These are phyloP conservation scores for Leptogaster cylindrica DNA, from an alignment of 2,888 invertebrate genomes.

Conservation along the genomic window DNA sequence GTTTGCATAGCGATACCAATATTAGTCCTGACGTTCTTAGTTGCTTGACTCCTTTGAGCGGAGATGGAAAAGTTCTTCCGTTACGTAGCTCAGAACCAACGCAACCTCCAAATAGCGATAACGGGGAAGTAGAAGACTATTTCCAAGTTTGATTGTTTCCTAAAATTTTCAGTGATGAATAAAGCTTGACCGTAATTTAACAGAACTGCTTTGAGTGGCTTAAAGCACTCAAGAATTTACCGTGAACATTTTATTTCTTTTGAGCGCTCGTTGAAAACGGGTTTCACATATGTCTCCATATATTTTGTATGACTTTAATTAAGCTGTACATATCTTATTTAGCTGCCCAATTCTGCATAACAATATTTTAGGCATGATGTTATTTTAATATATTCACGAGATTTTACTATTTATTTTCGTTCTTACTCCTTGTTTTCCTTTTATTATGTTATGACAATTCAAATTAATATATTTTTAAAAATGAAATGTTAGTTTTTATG, in stretches of 20 bases:
- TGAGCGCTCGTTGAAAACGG: slow-evolving; percentile 21
- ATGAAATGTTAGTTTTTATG: no score
- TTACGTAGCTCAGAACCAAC: slow-evolving; percentile 3
- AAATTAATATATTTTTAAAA: no score
- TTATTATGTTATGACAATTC: no score
- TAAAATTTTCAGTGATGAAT: no score
- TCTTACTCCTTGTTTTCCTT: background rate
- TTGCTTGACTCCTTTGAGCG: slow-evolving; percentile 36
- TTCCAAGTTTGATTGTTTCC: slow-evolving; percentile 62
- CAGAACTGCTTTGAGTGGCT: background rate
- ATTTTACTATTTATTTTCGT: slow-evolving; percentile 15
- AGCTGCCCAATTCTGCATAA: slow-evolving; percentile 25
- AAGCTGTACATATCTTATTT: slow-evolving; percentile 37
- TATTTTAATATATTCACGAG: slow-evolving; percentile 33
- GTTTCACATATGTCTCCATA: slow-evolving; percentile 20
- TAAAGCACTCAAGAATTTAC: background rate
- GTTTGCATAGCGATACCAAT: slow-evolving; percentile 62
- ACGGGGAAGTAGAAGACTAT: slow-evolving; percentile 61
- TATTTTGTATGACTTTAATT: slow-evolving; percentile 31
- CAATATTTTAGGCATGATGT: slow-evolving; percentile 17
- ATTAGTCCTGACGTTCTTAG: slow-evolving; percentile 48
- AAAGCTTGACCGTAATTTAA: background rate
- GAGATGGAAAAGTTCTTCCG: background rate
- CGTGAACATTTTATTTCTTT: slow-evolving; percentile 12
- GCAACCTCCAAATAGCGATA: slow-evolving; percentile 48